A percentile compares a stretch with the other conserved stretches of the same genome.
phyloP scores from a whole-genome alignment of 1,140 invertebrate genomes.

The Acromyrmex echinatior region DNA sequence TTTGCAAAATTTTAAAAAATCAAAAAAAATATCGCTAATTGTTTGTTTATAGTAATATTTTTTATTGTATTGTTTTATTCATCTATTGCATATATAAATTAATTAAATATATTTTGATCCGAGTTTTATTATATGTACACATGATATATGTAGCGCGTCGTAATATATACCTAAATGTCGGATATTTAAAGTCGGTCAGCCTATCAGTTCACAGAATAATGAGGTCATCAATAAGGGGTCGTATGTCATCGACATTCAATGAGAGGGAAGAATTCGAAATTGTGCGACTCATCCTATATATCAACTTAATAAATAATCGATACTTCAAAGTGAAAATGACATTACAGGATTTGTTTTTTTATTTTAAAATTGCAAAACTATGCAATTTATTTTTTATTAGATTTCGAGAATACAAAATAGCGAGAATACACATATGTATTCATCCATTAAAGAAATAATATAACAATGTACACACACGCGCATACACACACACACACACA shows the following conservation, averaged over 20 bases:
- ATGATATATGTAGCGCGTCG: background rate
- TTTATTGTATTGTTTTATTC: background rate
- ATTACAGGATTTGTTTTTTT: background rate
- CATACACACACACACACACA: too few species aligned
- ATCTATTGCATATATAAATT: background rate
- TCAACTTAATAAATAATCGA: background rate
- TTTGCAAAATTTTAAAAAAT: slow-evolving; percentile 8
- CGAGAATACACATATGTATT: background rate
- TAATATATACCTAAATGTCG: background rate
- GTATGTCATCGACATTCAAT: background rate
- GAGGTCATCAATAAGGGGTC: slow-evolving; percentile 4
- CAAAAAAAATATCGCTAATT: background rate
- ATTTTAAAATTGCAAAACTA: background rate
- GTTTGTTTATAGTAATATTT: background rate
- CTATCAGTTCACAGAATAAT: slow-evolving; percentile 54
- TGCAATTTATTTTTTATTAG: background rate
- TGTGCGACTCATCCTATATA: background rate
- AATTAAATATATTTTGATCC: background rate
- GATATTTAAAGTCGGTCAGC: slow-evolving; percentile 4
- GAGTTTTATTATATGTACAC: background rate
- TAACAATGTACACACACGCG: background rate
- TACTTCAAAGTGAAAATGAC: background rate
- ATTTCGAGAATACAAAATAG: background rate
- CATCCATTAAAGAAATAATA: background rate
- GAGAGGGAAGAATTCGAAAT: background rate